Evolutionary conservation across 2,113 vertebrate genomes (phyloP).

Genomic region (Hemiscyllium ocellatum): DNA sequence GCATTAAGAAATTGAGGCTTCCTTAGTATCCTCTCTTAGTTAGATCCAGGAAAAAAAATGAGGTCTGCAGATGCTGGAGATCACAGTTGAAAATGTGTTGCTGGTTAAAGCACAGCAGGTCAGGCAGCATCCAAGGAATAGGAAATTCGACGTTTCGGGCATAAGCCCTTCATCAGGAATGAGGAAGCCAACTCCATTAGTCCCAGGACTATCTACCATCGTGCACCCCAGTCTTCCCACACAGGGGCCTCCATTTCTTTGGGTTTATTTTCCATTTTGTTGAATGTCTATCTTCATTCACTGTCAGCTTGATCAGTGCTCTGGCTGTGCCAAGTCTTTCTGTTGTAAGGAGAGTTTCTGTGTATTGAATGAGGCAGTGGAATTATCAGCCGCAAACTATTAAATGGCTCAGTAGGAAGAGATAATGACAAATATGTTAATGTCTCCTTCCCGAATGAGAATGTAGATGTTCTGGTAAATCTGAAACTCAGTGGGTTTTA

Average conservation of each 20-base stretch:
- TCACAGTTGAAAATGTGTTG: too few relatives aligned
- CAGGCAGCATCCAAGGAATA: too few relatives aligned
- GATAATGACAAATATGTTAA: constrained; percentile 20
- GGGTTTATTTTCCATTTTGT: not conserved
- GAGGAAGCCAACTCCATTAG: not conserved
- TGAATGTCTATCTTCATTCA: not conserved
- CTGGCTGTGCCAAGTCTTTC: not conserved
- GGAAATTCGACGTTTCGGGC: too few relatives aligned
- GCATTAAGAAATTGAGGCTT: too few relatives aligned
- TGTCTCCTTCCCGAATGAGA: not conserved
- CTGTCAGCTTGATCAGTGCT: not conserved
- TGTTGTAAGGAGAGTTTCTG: not conserved
- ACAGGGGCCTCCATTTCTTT: not conserved
- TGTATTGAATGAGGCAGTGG: not conserved
- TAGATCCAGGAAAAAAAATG: too few relatives aligned
- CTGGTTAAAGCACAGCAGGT: too few relatives aligned
- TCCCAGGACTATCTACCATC: not conserved
- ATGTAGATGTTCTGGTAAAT: not conserved
- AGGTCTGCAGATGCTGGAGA: too few relatives aligned
- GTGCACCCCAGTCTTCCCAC: not conserved
- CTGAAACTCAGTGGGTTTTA: not conserved
- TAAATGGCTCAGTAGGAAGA: constrained; percentile 21
- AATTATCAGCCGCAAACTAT: not conserved
- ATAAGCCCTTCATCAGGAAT: too few relatives aligned
- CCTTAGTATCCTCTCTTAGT: too few relatives aligned